A percentile compares a stretch with the other conserved stretches of the same genome.
Evolutionary conservation across 2,888 invertebrate species (phyloP).

Genomic region (Poecilus cupreus): DNA sequence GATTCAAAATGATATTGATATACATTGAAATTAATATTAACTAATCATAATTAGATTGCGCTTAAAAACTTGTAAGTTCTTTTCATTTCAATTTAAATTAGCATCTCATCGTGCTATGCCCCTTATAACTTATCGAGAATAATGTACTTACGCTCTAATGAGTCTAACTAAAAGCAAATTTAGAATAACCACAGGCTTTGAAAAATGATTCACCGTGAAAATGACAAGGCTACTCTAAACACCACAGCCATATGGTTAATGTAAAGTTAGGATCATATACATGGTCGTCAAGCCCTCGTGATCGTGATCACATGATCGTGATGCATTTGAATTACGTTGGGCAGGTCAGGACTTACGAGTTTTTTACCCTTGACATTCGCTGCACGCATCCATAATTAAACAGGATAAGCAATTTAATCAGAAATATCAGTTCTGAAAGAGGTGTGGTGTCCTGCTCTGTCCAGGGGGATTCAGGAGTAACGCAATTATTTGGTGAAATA

Average conservation of each 20-base stretch:
- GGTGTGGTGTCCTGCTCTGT: background rate
- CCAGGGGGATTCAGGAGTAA: background rate
- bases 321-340: slow-evolving; percentile 37
- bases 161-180: slow-evolving; percentile 5
- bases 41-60: too few relatives aligned
- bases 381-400: slow-evolving; percentile 19
- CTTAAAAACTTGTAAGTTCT: too few relatives aligned
- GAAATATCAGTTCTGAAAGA: background rate
- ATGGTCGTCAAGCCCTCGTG: slow-evolving; percentile 22
- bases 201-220: slow-evolving; percentile 17
- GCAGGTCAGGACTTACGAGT: slow-evolving; percentile 41
- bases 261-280: slow-evolving; percentile 19
- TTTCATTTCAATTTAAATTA: too few relatives aligned
- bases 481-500: too few relatives aligned
- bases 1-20: too few relatives aligned
- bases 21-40: too few relatives aligned
- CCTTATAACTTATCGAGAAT: too few relatives aligned
- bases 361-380: slow-evolving; percentile 7
- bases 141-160: background rate
- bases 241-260: slow-evolving; percentile 49
- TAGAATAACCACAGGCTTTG: background rate
- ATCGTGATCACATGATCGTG: background rate
- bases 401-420: background rate
- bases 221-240: background rate
- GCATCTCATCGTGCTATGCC: too few relatives aligned